phyloP scores from a whole-genome alignment of 2,113 vertebrate species.

The Stigmatopora argus region DNA sequence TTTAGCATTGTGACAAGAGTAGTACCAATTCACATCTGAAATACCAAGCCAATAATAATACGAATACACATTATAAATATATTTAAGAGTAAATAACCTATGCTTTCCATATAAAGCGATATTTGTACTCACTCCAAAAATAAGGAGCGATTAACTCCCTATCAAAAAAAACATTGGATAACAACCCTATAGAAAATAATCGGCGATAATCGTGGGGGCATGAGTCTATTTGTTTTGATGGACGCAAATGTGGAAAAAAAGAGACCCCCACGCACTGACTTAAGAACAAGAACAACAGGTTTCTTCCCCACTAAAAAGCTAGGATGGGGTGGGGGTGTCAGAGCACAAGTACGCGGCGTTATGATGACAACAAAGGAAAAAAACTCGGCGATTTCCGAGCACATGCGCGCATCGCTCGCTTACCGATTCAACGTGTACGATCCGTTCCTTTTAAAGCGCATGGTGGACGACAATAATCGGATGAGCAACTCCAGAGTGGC shows the following conservation, averaged over 20 bases:
- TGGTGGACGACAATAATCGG: conserved; percentile 67
- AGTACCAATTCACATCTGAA: too few relatives aligned
- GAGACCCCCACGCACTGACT: neutral
- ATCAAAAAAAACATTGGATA: too few relatives aligned
- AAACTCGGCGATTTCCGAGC: neutral
- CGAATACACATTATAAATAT: too few relatives aligned
- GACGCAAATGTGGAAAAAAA: conserved; percentile 14
- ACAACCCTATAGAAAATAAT: conserved; percentile 31
- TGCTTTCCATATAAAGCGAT: too few relatives aligned
- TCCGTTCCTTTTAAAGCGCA: conserved; percentile 69
- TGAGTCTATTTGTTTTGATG: conserved; percentile 18
- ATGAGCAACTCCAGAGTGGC: conserved; percentile 68
- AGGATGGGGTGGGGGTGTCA: too few relatives aligned
- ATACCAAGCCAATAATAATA: too few relatives aligned
- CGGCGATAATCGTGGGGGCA: conserved; percentile 34
- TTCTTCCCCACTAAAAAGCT: conserved; percentile 7
- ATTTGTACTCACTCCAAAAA: too few relatives aligned
- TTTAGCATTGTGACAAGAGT: too few relatives aligned
- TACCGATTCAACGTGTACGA: conserved; percentile 69
- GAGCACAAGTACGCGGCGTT: too few relatives aligned
- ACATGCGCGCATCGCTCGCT: conserved; percentile 25
- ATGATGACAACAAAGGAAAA: too few relatives aligned
- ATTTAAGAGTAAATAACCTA: too few relatives aligned
- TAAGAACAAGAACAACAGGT: conserved; percentile 43
- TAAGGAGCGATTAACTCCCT: too few relatives aligned